Percentiles rank a stretch among this genome's conserved stretches.
These are phyloP conservation scores for Plectropomus leopardus DNA, from an alignment of 2,113 vertebrate species.

Conservation along the genomic window DNA sequence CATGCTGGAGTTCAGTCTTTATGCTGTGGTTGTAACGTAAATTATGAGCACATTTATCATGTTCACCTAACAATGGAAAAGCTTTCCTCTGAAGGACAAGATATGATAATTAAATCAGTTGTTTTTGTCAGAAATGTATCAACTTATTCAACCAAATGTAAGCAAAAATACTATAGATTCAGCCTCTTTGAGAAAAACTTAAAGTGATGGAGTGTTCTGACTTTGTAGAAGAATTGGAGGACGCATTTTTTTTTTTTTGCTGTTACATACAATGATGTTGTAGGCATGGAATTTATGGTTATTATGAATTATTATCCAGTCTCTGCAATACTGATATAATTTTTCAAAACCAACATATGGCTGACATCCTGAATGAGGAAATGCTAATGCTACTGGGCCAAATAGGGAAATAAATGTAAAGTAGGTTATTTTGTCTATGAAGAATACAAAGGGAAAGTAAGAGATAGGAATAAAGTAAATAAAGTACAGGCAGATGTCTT, in stretches of 20 bases:
- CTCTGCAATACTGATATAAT: neutral
- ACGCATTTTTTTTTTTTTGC: neutral
- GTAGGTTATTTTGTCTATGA: neutral
- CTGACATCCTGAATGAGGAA: neutral
- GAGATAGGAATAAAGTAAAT: neutral
- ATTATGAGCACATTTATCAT: constrained; percentile 12
- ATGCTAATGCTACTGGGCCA: neutral
- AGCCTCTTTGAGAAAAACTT: neutral
- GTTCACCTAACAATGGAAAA: neutral
- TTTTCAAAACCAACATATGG: neutral
- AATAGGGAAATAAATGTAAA: neutral
- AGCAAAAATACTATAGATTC: neutral
- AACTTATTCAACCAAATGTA: neutral
- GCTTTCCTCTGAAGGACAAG: constrained; percentile 6
- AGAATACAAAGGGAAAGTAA: neutral
- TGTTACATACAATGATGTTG: neutral
- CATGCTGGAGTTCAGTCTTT: neutral
- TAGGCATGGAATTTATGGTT: neutral
- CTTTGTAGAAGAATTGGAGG: neutral
- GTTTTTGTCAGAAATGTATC: constrained; percentile 12
- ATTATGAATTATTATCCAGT: neutral
- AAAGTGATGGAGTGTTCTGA: neutral
- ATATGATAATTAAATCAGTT: neutral
- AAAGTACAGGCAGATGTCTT: neutral
- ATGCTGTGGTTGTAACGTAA: neutral